phyloP scores from a whole-genome alignment of 1,140 invertebrate species.

The Idris sp. region DNA sequence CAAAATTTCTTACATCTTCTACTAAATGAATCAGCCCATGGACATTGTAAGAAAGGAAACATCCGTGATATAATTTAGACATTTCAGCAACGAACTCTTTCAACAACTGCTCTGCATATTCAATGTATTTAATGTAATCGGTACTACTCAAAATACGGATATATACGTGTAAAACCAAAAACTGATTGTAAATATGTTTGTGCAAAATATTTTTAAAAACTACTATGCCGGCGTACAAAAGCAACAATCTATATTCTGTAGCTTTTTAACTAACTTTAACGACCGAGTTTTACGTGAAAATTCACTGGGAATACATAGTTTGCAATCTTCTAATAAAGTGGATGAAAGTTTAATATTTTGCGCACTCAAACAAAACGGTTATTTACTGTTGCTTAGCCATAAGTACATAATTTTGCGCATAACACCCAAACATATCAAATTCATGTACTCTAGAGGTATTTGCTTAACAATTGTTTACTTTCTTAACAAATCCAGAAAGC shows the following conservation, averaged over 20 bases:
- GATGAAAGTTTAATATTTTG: not conserved
- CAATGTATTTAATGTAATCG: not conserved
- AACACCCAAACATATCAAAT: not conserved
- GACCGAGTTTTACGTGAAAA: slow-evolving; percentile 10
- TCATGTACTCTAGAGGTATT: not conserved
- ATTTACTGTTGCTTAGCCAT: not conserved
- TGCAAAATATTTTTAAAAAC: slow-evolving; percentile 28
- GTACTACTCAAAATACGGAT: slow-evolving; percentile 24
- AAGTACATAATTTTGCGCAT: not conserved
- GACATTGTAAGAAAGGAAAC: slow-evolving; percentile 24
- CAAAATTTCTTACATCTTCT: slow-evolving; percentile 14
- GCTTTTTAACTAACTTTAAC: slow-evolving; percentile 29
- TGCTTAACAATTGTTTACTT: too few relatives aligned
- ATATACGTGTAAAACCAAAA: slow-evolving; percentile 11
- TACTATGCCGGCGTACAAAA: slow-evolving; percentile 13
- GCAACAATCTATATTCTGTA: slow-evolving; percentile 16
- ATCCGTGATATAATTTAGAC: slow-evolving; percentile 2
- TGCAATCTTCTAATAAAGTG: not conserved
- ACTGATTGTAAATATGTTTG: slow-evolving; percentile 19
- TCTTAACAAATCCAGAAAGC: too few relatives aligned
- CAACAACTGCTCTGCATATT: slow-evolving; percentile 22
- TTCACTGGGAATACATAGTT: not conserved
- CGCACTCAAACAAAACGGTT: not conserved
- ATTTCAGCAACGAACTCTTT: slow-evolving; percentile 20
- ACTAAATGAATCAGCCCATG: slow-evolving; percentile 16